Base-by-base conservation (phyloP, 2,113 vertebrate genomes). In the Piprites chloris region DNA sequence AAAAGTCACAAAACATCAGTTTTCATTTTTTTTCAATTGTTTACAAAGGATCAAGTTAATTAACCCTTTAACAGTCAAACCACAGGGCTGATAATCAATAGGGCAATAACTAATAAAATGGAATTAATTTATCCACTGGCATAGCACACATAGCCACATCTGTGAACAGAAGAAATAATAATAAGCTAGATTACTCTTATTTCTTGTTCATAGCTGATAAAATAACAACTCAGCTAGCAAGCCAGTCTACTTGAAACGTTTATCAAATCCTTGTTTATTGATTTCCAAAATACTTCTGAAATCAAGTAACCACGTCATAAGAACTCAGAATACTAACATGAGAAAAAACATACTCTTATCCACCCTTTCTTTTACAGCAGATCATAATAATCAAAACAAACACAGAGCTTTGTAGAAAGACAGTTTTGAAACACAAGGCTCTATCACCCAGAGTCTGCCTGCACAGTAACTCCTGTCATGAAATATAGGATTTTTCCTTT, bases 21-120 rank as follows among this genome's bases (percentile, higher is more conserved):
- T 91, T 96, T 96, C 4, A 19, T 33, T 75, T 67, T 75, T 88
- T 66, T 65, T 55, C 3, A 87, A 72, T 94, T 89, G 91, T 95
- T 95, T 94, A 97, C 78, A 95, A 97, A 97, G 89, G 92, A 94
- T 91, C 59, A 21, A 91, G 78, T 96, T 95, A 88, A 91, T 97
- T 94, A 96, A 97, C 79, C 61, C 92, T 82, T 95, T 97, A 97
- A 98, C 93, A 96, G 96, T 98, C 97, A 97, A 97, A 97, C 90
- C 94, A 96, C 62, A 93, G 74, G 97, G 94, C 89, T 96, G 89
- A 93, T 97, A 97, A 96, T 68, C 81, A 91, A 69, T 47, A 76
- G 96, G 71, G 76, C 52, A 89, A 47, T 84, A 93, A 91, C 14
- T 85, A 94, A 94, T 90, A 91, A 94, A 89, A 97, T 83, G 49